Base-by-base conservation (phyloP, 2,113 vertebrate genomes). In the Ptilonorhynchus violaceus region DNA sequence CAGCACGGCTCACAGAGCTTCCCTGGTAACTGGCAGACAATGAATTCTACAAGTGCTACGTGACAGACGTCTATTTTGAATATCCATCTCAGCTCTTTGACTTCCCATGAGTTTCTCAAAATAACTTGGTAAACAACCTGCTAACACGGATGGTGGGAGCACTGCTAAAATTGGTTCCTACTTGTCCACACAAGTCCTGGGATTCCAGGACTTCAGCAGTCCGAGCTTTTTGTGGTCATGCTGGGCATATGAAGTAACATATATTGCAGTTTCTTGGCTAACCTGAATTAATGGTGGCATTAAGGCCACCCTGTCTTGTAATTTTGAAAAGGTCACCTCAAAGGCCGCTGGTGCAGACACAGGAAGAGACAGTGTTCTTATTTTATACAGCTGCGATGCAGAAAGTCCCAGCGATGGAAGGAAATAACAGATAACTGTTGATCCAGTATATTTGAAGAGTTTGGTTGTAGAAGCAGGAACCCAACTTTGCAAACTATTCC, bases 81-180 rank as follows among this genome's bases (percentile, higher is more conserved):
- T 76, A 92, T 82, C 73, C 5, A 1, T 93, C 93, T 93, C 92
- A 95, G 68, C 37, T 55, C 44, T 56, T 91, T 93, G 84, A 94
- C 86, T 97, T 96, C 70, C 64, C 91, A 18, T 75, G 72, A 85
- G 92, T 56, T 91, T 89, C 96, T 93, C 91, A 96, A 95, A 96
- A 97, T 96, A 96, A 62, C 95, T 62, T 79, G 66, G 86, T 94
- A 96, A 97, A 94, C 93, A 96, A 93, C 88, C 80, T 92, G 78
- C 56, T 90, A 81, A 67, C 1, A 11, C 5, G 66, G 91, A 33
- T 78, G 59, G 53, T 74, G 35, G 49, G 46, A 73, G 19, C 60
- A 50, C 58, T 0, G 9, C 91, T 96, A 97, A 93, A 97, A 95
- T 91, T 91, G 92, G 62, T 81, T 53, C 64, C 69, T 89, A 33